Percentiles rank a stretch among this genome's conserved stretches.
Evolutionary conservation across 2,888 invertebrate species (phyloP).

Genomic region (Chaitophorus viminalis): DNA sequence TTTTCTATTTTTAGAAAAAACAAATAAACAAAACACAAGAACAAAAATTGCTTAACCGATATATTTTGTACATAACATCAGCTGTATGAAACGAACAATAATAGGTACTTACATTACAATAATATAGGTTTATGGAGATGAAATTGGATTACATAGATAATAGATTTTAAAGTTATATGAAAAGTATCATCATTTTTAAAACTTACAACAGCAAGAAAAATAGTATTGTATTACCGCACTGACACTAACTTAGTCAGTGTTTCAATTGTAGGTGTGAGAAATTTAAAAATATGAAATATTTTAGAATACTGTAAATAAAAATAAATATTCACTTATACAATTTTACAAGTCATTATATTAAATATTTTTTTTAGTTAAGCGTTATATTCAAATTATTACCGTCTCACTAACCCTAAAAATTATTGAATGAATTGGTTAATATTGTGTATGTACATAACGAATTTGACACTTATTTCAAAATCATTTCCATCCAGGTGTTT

Average conservation of each 20-base stretch:
- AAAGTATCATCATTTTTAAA: not conserved
- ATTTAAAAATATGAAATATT: slow-evolving; percentile 3
- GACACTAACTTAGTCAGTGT: not conserved
- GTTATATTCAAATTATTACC: too few relatives aligned
- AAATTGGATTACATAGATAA: not conserved
- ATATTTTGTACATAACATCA: not conserved
- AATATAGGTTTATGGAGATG: not conserved
- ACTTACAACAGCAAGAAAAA: not conserved
- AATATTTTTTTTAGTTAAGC: too few relatives aligned
- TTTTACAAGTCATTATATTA: too few relatives aligned
- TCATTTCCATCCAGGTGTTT: slow-evolving; percentile 39
- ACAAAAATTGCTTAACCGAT: not conserved
- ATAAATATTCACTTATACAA: not conserved
- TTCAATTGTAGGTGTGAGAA: not conserved
- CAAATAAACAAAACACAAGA: not conserved
- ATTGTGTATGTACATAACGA: not conserved
- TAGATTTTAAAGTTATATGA: not conserved
- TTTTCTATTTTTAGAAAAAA: too few relatives aligned
- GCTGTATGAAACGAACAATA: not conserved
- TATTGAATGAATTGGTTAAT: not conserved
- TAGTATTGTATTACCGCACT: not conserved
- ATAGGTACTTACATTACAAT: not conserved
- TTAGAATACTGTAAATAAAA: not conserved
- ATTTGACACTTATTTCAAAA: slow-evolving; percentile 40
- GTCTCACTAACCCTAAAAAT: not conserved